Evolutionary conservation across 2,888 invertebrate genomes (phyloP).

Genomic region (Acrobasis repandana): DNA sequence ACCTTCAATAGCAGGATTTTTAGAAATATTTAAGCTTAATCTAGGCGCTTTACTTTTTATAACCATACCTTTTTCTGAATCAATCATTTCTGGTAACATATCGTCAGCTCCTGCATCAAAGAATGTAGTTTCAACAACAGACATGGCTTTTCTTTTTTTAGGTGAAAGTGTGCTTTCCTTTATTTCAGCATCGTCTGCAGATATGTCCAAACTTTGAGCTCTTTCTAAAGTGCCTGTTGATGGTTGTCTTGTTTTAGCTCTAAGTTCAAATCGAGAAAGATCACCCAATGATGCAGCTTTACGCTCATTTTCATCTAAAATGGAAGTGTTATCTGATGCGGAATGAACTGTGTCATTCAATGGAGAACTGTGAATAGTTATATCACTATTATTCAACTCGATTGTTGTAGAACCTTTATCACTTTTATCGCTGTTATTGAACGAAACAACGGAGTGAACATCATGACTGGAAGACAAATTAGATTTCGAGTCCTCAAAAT

Average conservation of each 20-base stretch:
- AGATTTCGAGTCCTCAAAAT: slow-evolving; percentile 73
- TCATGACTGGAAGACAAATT: slow-evolving; percentile 76
- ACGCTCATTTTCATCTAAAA: slow-evolving; percentile 84
- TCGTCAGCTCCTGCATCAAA: slow-evolving; percentile 71
- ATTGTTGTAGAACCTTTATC: slow-evolving; percentile 85
- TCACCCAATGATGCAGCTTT: slow-evolving; percentile 92
- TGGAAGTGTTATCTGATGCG: slow-evolving; percentile 72
- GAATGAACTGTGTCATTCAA: slow-evolving; percentile 74
- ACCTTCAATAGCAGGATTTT: slow-evolving; percentile 84
- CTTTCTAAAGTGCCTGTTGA: slow-evolving; percentile 86
- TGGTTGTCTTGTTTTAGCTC: slow-evolving; percentile 69
- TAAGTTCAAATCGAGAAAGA: slow-evolving; percentile 85
- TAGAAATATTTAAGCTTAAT: slow-evolving; percentile 77
- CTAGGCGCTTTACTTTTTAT: slow-evolving; percentile 82
- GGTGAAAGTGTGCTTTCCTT: slow-evolving; percentile 73
- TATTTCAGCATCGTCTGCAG: slow-evolving; percentile 77
- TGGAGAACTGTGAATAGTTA: slow-evolving; percentile 88
- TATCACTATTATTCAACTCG: slow-evolving; percentile 88
- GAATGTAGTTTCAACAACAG: slow-evolving; percentile 75
- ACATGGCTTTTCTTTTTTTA: slow-evolving; percentile 87
- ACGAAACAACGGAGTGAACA: slow-evolving; percentile 67
- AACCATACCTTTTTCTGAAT: slow-evolving; percentile 60
- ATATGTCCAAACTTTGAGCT: slow-evolving; percentile 91
- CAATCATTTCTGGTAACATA: slow-evolving; percentile 69
- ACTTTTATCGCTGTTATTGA: slow-evolving; percentile 76